A percentile compares a stretch with the other conserved stretches of the same genome.
Evolutionary conservation across 2,797 vertebrate species (phyloP).

Genomic region (Fringilla coelebs): DNA sequence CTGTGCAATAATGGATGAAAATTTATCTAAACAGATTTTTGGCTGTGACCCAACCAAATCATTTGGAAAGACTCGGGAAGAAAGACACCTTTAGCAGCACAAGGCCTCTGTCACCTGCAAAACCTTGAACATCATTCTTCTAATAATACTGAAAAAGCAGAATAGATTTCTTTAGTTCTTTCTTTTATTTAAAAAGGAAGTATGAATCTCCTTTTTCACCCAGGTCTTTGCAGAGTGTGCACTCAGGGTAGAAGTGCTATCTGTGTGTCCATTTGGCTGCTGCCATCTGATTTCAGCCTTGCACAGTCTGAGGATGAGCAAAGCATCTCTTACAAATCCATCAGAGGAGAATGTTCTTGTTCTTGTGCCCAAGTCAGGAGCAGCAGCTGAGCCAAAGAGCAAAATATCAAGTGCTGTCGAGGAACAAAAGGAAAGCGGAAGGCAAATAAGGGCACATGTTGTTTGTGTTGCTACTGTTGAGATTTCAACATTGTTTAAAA

Average conservation of each 20-base stretch:
- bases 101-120: neutral
- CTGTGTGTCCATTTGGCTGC: neutral
- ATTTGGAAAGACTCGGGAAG: neutral
- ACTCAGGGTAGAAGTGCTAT: neutral
- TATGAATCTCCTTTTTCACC: neutral
- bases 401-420: neutral
- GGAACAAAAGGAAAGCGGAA: neutral
- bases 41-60: neutral
- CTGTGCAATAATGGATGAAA: neutral
- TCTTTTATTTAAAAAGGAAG: neutral
- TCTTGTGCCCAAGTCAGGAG: neutral
- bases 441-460: neutral
- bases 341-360: constrained; percentile 2
- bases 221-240: neutral
- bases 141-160: neutral
- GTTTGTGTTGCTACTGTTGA: neutral
- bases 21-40: neutral
- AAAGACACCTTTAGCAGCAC: neutral
- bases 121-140: neutral
- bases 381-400: constrained; percentile 7
- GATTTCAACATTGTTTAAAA: neutral
- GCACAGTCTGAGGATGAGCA: neutral
- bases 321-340: neutral
- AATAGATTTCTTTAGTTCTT: neutral
- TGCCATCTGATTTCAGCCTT: constrained; percentile 4